Percentiles rank a stretch among this genome's conserved stretches.
Conservation (phyloP, 2,113 vertebrate genomes). For the Odobenus rosmarus region DNA sequence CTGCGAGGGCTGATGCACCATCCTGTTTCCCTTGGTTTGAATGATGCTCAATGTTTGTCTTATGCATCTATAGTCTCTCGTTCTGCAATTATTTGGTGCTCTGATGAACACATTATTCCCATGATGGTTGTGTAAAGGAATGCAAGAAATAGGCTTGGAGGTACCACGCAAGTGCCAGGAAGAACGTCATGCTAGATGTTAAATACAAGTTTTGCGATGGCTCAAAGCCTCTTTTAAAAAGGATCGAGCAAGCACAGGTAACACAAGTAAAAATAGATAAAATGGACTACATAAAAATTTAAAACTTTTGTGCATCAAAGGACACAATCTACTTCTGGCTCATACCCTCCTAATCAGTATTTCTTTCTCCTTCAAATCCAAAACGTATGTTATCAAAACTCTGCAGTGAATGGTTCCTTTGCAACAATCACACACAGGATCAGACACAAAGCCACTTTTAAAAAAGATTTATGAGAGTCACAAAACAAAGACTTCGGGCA, state of each 20-base stretch:
- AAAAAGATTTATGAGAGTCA: not conserved
- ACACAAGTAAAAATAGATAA: not conserved
- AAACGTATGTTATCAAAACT: not conserved
- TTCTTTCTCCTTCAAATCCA: not conserved
- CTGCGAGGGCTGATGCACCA: not conserved
- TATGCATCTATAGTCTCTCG: not conserved
- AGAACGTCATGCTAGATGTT: not conserved
- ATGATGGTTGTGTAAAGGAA: not conserved
- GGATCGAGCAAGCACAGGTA: not conserved
- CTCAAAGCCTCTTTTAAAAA: not conserved
- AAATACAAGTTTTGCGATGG: not conserved
- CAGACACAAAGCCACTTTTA: not conserved
- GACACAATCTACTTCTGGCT: not conserved
- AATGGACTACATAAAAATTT: not conserved
- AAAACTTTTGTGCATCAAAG: slow-evolving; percentile 1
- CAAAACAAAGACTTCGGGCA: not conserved
- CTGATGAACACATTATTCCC: not conserved
- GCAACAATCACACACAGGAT: not conserved
- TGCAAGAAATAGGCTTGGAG: not conserved
- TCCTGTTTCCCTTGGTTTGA: not conserved
- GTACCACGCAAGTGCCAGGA: not conserved
- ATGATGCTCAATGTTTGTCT: not conserved
- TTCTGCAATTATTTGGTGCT: not conserved
- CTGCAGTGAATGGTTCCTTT: not conserved
- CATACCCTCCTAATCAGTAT: not conserved